Conservation (phyloP, 2,797 vertebrate genomes). For the Characodon lateralis region DNA sequence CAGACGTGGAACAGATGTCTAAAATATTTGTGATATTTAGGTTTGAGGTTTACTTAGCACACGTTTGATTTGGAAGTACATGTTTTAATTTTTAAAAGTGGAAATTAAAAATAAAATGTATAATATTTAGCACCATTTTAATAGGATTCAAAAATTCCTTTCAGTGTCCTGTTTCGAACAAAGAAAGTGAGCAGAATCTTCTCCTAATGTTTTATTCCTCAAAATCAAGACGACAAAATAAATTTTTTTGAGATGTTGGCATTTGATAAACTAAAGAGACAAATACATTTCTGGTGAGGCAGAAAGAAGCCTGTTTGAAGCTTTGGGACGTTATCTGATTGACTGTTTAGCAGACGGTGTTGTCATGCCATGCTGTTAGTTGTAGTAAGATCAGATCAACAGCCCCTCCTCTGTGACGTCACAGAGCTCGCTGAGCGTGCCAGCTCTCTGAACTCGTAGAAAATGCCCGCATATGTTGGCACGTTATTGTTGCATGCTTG, state of each 20-base stretch:
- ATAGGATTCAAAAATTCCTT: background rate
- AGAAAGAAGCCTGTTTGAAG: constrained; percentile 22
- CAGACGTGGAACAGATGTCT: background rate
- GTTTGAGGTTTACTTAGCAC: background rate
- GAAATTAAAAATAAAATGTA: background rate
- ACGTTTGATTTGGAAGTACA: background rate
- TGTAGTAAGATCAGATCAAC: constrained; percentile 45
- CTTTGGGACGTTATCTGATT: constrained; percentile 33
- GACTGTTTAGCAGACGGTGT: constrained; percentile 30
- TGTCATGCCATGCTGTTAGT: constrained; percentile 20
- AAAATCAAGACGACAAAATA: constrained; percentile 1
- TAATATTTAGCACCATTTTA: background rate
- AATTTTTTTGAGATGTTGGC: background rate
- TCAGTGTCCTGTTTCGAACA: background rate
- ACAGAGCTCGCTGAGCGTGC: constrained; percentile 62
- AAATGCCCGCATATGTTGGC: constrained; percentile 64
- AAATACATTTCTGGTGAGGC: constrained; percentile 4
- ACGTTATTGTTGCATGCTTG: constrained; percentile 70
- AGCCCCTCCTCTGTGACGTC: constrained; percentile 34
- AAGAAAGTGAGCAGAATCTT: background rate
- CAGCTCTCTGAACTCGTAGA: constrained; percentile 47
- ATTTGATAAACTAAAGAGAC: constrained; percentile 3
- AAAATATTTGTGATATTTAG: background rate
- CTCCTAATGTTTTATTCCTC: background rate
- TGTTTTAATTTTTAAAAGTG: background rate